These are phyloP conservation scores for Brachionus manjavacas DNA, from an alignment of 1,140 invertebrate genomes.

Conservation along the genomic window DNA sequence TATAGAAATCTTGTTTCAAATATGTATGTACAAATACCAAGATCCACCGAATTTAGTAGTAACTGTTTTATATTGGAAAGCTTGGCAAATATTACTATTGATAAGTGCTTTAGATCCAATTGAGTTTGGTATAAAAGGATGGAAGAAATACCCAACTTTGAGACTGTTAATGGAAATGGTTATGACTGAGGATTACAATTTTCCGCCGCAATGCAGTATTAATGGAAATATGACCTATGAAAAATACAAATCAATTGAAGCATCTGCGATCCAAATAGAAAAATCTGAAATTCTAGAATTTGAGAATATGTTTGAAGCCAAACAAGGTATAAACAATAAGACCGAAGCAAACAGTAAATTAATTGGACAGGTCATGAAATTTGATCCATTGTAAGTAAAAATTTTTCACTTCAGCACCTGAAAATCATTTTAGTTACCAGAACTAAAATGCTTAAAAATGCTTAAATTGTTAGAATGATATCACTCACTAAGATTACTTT, in stretches of 20 bases:
- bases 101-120: constrained; percentile 83
- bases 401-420: no score
- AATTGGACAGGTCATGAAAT: constrained; percentile 71
- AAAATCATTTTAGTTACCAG: no score
- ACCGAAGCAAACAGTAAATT: constrained; percentile 82
- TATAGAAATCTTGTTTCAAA: constrained; percentile 31
- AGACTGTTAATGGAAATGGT: constrained; percentile 90
- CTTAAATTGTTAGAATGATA: no score
- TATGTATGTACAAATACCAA: constrained; percentile 59
- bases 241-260: constrained; percentile 64
- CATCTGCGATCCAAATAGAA: constrained; percentile 64
- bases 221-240: constrained; percentile 62
- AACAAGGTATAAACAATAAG: constrained; percentile 75
- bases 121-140: constrained; percentile 76
- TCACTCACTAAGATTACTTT: no score
- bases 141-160: constrained; percentile 85
- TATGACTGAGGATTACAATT: constrained; percentile 81
- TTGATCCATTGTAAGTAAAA: constrained; percentile 66
- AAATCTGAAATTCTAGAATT: constrained; percentile 81
- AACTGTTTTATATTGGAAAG: constrained; percentile 84
- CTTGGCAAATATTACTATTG: constrained; percentile 82
- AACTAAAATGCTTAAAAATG: no score
- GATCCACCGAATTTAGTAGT: constrained; percentile 82
- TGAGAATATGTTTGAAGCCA: constrained; percentile 83
- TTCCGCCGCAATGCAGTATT: constrained; percentile 67